Evolutionary conservation across 2,888 invertebrate species (phyloP), one percentile per base, ranked within the genome.

Genomic region (Epirrhoe tristata): DNA sequence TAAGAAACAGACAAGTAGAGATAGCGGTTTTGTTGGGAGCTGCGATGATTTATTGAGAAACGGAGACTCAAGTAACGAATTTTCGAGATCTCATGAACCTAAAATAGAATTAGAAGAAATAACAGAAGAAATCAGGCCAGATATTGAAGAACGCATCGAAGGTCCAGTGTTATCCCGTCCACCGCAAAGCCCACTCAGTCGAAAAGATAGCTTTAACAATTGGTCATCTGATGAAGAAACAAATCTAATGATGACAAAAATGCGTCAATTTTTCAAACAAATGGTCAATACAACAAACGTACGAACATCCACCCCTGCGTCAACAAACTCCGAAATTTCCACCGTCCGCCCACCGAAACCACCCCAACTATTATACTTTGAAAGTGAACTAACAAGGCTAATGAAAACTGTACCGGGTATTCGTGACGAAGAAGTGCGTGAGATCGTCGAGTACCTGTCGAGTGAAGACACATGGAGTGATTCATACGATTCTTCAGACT

Each of bases 181-280:
- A 70, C 92, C 94, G 59, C 93, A 94, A 58, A 94, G 90, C 75
- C 94, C 96, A 12, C 89, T 98, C 34, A 96, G 96, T 46, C 94
- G 98, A 71, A 98, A 97, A 88, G 98, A 98, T 86, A 97, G 97
- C 84, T 98, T 98, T 90, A 98, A 98, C 84, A 98, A 98, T 82
- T 98, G 98, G 98, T 98, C 97, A 72, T 98, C 98, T 3, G 98
- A 98, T 81, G 98, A 98, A 84, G 98, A 98, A 90, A 98, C 98
- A 2, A 98, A 98, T 86, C 90, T 98, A 53, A 98, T 98, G 98
- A 98, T 98, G 98, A 97, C 97, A 46, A 98, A 98, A 92, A 97
- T 98, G 97, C 94, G 98, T 1, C 97, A 97, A 78, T 98, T 98
- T 87, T 98, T 98, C 87, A 98, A 98, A 88, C 97, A 97, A 58